Conservation (phyloP, 2,113 vertebrate species). For the Herpetotheres cachinnans region DNA sequence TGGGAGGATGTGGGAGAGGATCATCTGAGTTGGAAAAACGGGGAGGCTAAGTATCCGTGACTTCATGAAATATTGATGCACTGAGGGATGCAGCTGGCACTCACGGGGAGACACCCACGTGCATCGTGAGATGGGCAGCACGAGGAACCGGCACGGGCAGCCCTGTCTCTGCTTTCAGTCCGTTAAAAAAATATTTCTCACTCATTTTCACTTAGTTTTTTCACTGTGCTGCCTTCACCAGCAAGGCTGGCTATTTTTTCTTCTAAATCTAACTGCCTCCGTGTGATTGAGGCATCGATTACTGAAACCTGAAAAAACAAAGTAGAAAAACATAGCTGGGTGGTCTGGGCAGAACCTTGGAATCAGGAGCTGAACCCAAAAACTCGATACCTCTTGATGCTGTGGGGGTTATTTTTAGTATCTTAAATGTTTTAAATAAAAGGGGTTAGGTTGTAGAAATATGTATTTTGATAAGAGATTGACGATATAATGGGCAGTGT, state of each 20-base stretch:
- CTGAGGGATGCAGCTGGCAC: not conserved
- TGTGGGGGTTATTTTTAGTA: not conserved
- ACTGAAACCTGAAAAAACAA: not conserved
- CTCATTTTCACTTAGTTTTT: not conserved
- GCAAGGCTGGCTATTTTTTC: not conserved
- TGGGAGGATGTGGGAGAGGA: not conserved
- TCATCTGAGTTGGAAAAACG: not conserved
- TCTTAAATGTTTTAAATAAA: not conserved
- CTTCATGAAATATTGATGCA: fast-evolving
- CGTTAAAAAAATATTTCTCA: not conserved
- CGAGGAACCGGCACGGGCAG: fast-evolving
- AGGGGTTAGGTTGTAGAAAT: not conserved
- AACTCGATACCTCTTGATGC: fast-evolving
- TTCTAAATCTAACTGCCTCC: not conserved
- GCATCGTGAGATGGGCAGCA: not conserved
- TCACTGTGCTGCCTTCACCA: not conserved
- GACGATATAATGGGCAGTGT: not conserved
- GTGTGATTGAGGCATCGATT: not conserved
- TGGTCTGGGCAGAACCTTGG: not conserved
- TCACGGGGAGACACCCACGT: not conserved
- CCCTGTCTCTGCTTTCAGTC: not conserved
- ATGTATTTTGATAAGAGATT: not conserved
- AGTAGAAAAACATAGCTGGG: not conserved
- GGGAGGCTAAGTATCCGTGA: not conserved
- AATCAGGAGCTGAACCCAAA: not conserved